Base-by-base conservation (phyloP, 2,797 vertebrate genomes). In the Thunnus albacares region DNA sequence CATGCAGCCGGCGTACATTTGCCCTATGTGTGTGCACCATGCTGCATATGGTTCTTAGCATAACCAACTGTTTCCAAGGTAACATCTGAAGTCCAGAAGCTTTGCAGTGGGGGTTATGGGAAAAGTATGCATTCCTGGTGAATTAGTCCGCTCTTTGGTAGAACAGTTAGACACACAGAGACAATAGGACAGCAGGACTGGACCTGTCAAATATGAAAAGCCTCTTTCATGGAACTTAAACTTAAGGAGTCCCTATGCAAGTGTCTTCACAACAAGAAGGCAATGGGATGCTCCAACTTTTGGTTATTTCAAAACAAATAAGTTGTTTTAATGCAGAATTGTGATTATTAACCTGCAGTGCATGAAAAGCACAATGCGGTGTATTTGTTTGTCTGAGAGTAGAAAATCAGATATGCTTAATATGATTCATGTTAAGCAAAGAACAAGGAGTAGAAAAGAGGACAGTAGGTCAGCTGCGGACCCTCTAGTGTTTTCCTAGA, bases 161-260 rank as follows among this genome's bases (percentile, higher is more conserved):
- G 55, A 81, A 60, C 56, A 57, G 35, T n/a, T 35, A 35, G 61
- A 71, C 71, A 52, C 63, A 58, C 15, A 22, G 53, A 80, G 72
- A 89, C 87, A 88, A 91, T 76, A 57, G 66, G 76, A 53, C 76
- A 52, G 65, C 86, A 86, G 43, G 81, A 85, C 82, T 71, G 75
- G 81, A 81, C 84, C 57, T 86, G 89, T 81, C 67, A 47, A 33
- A 83, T 47, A 71, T 43, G n/a, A 77, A 74, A 79, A 78, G 73
- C 55, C 45, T 59, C 51, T 64, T 71, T 73, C 59, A 62, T 30
- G 6, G 45, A 63, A 70, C 41, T 69, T 30, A 71, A 71, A 60
- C 53, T n/a, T 45, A 49, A 68, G n/a, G 53, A 51, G 56, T 45
- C 51, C 55, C 3, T 30, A 10, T 17, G 35, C 6, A 41, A 61